Evolutionary conservation across 2,888 invertebrate genomes (phyloP).

Genomic region (Apomyelois bistriatella): DNA sequence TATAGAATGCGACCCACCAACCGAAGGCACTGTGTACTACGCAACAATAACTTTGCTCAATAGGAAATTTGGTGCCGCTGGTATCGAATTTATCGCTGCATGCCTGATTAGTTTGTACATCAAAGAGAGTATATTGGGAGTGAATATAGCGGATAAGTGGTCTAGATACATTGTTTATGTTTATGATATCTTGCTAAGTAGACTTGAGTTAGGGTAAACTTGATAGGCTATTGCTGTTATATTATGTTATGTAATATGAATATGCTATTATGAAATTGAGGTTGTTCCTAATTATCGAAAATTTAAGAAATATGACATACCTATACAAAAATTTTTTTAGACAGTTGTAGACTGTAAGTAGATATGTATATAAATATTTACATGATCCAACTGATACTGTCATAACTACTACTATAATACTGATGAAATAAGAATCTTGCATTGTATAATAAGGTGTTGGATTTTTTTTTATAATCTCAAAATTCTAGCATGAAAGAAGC

Average conservation of each 20-base stretch:
- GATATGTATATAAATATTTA: too few relatives aligned
- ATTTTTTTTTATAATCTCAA: too few relatives aligned
- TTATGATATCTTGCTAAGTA: not conserved
- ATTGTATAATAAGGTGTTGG: too few relatives aligned
- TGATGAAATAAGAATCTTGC: too few relatives aligned
- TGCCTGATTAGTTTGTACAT: slow-evolving; percentile 48
- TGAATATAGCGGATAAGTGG: slow-evolving; percentile 3
- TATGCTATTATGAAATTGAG: slow-evolving; percentile 26
- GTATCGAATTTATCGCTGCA: slow-evolving; percentile 36
- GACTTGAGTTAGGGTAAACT: slow-evolving; percentile 14
- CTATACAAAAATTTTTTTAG: too few relatives aligned
- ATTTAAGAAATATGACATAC: too few relatives aligned
- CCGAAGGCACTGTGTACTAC: slow-evolving; percentile 27
- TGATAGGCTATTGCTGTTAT: not conserved
- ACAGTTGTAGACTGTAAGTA: too few relatives aligned
- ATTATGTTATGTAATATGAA: not conserved
- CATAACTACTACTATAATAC: too few relatives aligned
- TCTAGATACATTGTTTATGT: slow-evolving; percentile 7
- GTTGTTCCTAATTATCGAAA: too few relatives aligned
- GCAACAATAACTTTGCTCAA: slow-evolving; percentile 63
- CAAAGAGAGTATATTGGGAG: slow-evolving; percentile 10
- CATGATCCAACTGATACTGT: too few relatives aligned
- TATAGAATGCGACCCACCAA: slow-evolving; percentile 44
- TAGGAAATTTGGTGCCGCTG: slow-evolving; percentile 51
- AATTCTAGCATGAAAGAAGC: too few relatives aligned